Percentiles rank a stretch among this genome's conserved stretches.
phyloP scores from a whole-genome alignment of 2,113 vertebrate species.

The Dascyllus trimaculatus region DNA sequence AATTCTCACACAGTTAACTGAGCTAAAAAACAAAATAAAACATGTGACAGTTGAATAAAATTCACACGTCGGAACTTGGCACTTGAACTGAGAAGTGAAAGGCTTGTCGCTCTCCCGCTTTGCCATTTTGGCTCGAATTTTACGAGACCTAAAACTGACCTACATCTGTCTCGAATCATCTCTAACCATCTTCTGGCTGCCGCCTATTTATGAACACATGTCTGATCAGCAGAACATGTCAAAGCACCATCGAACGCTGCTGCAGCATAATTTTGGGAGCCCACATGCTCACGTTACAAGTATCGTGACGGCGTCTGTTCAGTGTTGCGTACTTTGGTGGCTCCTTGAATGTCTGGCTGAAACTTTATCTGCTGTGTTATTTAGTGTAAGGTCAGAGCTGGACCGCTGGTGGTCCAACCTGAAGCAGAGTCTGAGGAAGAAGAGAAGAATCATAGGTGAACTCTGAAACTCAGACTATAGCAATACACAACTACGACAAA shows the following conservation, averaged over 20 bases:
- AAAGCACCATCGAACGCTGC: slow-evolving; percentile 2
- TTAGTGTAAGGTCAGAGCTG: slow-evolving; percentile 62
- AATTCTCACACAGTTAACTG: not conserved
- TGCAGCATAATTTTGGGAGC: slow-evolving; percentile 46
- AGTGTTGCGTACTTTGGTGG: slow-evolving; percentile 42
- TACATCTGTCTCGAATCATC: not conserved
- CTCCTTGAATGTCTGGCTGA: slow-evolving; percentile 62
- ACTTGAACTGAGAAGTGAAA: not conserved
- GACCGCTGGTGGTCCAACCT: slow-evolving; percentile 4
- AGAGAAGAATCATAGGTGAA: not conserved
- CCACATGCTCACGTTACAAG: slow-evolving; percentile 68
- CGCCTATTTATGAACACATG: not conserved
- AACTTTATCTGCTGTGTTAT: slow-evolving; percentile 69
- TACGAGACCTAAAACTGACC: not conserved
- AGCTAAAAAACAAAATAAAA: not conserved
- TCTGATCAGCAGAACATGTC: slow-evolving; percentile 24
- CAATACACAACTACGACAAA: not conserved
- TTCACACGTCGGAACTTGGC: slow-evolving; percentile 5
- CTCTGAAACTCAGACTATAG: not conserved
- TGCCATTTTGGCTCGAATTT: slow-evolving; percentile 1
- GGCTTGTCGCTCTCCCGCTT: not conserved
- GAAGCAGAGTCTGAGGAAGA: slow-evolving; percentile 5
- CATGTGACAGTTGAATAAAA: no score
- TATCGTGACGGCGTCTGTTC: not conserved
- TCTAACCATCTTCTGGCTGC: slow-evolving; percentile 15